phyloP scores from a whole-genome alignment of 2,888 invertebrate genomes.

The Acronicta alni region DNA sequence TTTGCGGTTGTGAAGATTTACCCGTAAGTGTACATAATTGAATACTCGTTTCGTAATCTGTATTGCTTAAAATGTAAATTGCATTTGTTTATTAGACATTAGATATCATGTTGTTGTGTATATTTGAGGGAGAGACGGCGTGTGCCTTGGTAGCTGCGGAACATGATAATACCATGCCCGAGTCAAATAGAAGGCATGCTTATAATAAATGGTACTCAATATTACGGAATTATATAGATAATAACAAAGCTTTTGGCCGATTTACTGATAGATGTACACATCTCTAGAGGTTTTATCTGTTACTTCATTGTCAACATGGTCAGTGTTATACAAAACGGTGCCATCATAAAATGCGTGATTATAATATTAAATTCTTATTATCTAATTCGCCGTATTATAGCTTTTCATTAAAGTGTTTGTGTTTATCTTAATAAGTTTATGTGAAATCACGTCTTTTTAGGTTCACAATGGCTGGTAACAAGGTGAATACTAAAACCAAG shows the following conservation, averaged over 20 bases:
- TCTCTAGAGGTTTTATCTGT: constrained; percentile 50
- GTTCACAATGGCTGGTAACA: constrained; percentile 82
- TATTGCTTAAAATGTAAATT: constrained; percentile 62
- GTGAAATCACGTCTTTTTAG: constrained; percentile 39
- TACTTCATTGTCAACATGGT: constrained; percentile 64
- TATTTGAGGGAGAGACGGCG: constrained; percentile 87
- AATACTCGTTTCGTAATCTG: constrained; percentile 73
- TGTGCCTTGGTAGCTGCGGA: constrained; percentile 71
- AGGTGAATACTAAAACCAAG: constrained; percentile 79
- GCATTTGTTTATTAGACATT: constrained; percentile 53
- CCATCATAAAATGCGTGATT: constrained; percentile 47
- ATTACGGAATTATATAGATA: constrained; percentile 38
- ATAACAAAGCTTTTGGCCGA: constrained; percentile 41
- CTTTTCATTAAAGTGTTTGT: constrained; percentile 3
- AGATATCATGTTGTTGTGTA: constrained; percentile 67
- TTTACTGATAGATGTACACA: constrained; percentile 22
- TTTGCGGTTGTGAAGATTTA: constrained; percentile 78
- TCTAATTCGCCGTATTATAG: constrained; percentile 2
- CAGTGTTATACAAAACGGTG: constrained; percentile 68
- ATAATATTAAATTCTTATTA: constrained; percentile 15
- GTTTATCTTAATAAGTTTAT: neutral
- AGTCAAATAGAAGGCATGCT: constrained; percentile 41
- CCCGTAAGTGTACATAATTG: constrained; percentile 71
- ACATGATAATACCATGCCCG: constrained; percentile 76
- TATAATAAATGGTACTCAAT: constrained; percentile 19